Evolutionary conservation across 2,888 invertebrate genomes (phyloP).

Genomic region (Agrilus biguttatus): DNA sequence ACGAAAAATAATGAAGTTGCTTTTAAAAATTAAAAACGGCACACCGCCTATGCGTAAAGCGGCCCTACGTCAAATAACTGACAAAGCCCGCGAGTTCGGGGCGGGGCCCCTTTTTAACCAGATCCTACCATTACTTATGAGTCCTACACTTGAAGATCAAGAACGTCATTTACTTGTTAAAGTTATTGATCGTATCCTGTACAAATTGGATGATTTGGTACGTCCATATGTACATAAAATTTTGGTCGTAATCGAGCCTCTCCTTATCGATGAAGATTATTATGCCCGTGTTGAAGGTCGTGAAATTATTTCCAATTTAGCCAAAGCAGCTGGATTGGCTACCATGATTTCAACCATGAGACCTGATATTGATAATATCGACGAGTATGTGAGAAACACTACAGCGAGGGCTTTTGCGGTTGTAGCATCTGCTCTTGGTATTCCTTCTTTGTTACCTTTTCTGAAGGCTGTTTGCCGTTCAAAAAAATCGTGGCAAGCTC

Average conservation of each 20-base stretch:
- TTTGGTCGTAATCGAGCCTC: constrained; percentile 95
- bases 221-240: constrained; percentile 99
- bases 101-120: constrained; percentile 98
- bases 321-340: constrained; percentile 97
- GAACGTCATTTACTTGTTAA: constrained; percentile 97
- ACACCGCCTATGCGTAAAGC: constrained; percentile 99
- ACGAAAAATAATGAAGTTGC: constrained; percentile 95
- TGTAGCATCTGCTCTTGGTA: constrained; percentile 96
- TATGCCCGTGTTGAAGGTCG: constrained; percentile 98
- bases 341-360: constrained; percentile 99
- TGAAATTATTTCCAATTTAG: constrained; percentile 97
- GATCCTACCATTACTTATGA: constrained; percentile 98
- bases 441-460: constrained; percentile 93
- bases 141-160: constrained; percentile 97
- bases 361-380: constrained; percentile 99
- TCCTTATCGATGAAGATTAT: constrained; percentile 98
- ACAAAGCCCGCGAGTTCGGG: constrained; percentile 96
- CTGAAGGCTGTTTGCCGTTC: constrained; percentile 97
- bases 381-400: constrained; percentile 98
- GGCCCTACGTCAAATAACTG: constrained; percentile 92
- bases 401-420: constrained; percentile 99
- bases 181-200: constrained; percentile 95
- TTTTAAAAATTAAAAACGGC: constrained; percentile 98
- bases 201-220: constrained; percentile 96
- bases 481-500: constrained; percentile 98